phyloP scores from a whole-genome alignment of 2,888 invertebrate genomes.

The Norana najaformis region DNA sequence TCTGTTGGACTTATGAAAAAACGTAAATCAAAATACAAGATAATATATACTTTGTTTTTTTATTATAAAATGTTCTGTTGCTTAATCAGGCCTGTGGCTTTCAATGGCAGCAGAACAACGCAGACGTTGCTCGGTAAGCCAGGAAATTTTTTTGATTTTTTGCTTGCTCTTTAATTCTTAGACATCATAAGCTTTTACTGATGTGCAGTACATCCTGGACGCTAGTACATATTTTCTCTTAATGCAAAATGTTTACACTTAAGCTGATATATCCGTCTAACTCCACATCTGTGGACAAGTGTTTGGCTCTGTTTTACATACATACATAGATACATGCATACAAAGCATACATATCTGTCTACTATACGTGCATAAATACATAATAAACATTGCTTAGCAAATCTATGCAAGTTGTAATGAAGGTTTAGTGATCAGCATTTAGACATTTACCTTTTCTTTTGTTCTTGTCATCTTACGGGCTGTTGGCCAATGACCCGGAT shows the following conservation, averaged over 20 bases:
- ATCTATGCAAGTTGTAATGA: background rate
- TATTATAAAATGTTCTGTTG: background rate
- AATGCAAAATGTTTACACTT: background rate
- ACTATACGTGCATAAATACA: background rate
- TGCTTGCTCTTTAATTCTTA: background rate
- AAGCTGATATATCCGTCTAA: no score
- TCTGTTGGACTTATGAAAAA: background rate
- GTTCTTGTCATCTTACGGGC: no score
- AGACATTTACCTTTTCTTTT: background rate
- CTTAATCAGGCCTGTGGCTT: background rate
- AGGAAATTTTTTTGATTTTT: background rate
- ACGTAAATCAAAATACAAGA: background rate
- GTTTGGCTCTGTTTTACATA: background rate
- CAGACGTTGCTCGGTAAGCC: background rate
- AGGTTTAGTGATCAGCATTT: background rate
- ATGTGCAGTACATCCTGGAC: no score
- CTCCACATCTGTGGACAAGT: background rate
- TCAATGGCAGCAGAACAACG: background rate
- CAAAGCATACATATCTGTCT: no score
- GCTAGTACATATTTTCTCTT: background rate
- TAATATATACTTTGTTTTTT: background rate
- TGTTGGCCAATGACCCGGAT: no score
- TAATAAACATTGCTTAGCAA: background rate
- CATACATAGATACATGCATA: background rate
- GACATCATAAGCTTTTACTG: background rate